These are phyloP conservation scores for Ornithorhynchus anatinus DNA, from an alignment of 2,113 vertebrate genomes.

Conservation along the genomic window DNA sequence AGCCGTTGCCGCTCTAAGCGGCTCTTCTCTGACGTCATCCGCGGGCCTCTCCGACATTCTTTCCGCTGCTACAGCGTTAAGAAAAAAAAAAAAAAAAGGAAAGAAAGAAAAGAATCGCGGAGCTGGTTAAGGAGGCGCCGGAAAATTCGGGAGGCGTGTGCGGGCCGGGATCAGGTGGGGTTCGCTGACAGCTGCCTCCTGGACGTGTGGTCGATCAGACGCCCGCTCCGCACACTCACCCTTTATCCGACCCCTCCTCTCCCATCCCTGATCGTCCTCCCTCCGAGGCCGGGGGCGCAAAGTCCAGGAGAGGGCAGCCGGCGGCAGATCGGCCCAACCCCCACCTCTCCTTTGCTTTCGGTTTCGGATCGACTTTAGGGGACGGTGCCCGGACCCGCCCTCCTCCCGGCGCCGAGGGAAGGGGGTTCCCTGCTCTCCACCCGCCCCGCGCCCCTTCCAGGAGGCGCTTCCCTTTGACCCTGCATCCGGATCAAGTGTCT, in stretches of 20 bases:
- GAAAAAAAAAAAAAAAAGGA: constrained; percentile 63
- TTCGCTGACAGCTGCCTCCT: constrained; percentile 28
- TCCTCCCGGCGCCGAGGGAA: not conserved
- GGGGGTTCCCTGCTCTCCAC: constrained; percentile 22
- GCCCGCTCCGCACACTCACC: not conserved
- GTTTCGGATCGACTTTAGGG: constrained; percentile 33
- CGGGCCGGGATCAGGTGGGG: constrained; percentile 43
- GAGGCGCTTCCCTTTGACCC: too few species aligned
- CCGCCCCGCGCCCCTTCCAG: constrained; percentile 28
- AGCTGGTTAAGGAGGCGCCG: constrained; percentile 66
- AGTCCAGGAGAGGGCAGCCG: constrained; percentile 35
- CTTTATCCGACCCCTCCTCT: not conserved
- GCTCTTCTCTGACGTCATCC: constrained; percentile 97
- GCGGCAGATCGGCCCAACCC: too few species aligned
- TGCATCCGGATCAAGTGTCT: too few species aligned
- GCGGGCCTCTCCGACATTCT: constrained; percentile 99
- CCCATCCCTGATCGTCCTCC: not conserved
- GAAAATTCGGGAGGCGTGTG: constrained; percentile 46
- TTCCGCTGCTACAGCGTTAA: constrained; percentile 97
- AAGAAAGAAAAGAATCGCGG: constrained; percentile 59
- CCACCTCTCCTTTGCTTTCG: constrained; percentile 33
- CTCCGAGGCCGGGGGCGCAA: not conserved
- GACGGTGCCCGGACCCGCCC: constrained; percentile 13
- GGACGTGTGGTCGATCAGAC: too few species aligned
- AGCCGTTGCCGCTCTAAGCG: constrained; percentile 89